Evolutionary conservation across 2,797 vertebrate genomes (phyloP), one percentile per base, ranked within the genome.

Genomic region (Kryptolebias ocellatus): DNA sequence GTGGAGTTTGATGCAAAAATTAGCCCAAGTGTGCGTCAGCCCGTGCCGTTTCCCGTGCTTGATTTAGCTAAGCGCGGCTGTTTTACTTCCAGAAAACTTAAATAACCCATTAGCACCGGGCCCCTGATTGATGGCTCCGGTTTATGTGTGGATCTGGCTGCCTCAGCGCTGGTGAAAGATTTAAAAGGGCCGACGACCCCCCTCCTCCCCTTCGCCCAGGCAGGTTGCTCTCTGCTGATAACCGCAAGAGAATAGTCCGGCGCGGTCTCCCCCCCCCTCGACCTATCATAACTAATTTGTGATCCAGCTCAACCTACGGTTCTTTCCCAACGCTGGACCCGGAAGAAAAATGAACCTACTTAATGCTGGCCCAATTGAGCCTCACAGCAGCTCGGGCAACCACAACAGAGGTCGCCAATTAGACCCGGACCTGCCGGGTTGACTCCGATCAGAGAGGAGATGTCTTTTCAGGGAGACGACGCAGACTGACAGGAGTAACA

Each of bases 161-260:
- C 80, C 86, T 92, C 87, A 87, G 87, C 84, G 80, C 58, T 76
- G 83, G 84, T 90, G 60, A 89, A 84, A 90, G 89, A 92, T 93
- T 93, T 89, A 92, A 81, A 73, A 78, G 77, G 53, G n/a, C 46
- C 77, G 76, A 71, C 79, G 79, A 1, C 1, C 20, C 20, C 20
- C 20, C 20, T 24, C 20, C 20, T 24, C 20, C 20, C 20, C 20
- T 24, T 24, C 20, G 20, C 78, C 70, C 68, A 74, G 83, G 87
- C 84, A 76, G 76, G 72, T 79, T 84, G 76, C 74, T 81, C 78
- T 88, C 69, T 65, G 76, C 79, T 70, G 83, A 88, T 83, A 91
- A 81, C 87, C 42, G 8, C 17, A 49, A 4, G 81, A 85, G 84
- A 71, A 81, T 67, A 74, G 70, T 70, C 69, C 51, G 59, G 60